A percentile compares a stretch with the other conserved stretches of the same genome.
Conservation (phyloP, 2,888 invertebrate species). For the Osedax frankpressi region DNA sequence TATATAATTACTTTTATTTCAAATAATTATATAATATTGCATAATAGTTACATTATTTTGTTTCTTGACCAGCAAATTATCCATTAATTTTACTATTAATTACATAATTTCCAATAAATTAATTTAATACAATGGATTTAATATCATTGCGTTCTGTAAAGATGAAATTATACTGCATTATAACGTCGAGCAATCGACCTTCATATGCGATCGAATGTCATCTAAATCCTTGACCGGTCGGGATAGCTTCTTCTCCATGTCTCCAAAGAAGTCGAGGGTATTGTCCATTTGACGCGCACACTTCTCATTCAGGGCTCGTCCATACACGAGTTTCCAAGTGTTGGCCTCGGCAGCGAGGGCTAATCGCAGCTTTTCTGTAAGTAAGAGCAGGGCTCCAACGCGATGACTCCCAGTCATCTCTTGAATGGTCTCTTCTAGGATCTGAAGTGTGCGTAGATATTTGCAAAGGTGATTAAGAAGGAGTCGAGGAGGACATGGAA, state of each 20-base stretch:
- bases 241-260: conserved; percentile 76
- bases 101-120: too few species aligned
- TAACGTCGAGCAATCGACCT: conserved; percentile 49
- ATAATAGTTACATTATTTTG: too few species aligned
- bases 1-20: too few species aligned
- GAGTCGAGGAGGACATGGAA: too few species aligned
- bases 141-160: too few species aligned
- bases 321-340: conserved; percentile 44
- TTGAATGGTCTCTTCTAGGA: conserved; percentile 43
- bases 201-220: conserved; percentile 84
- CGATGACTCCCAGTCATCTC: conserved; percentile 38
- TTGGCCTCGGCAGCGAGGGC: conserved; percentile 59
- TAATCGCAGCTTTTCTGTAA: conserved; percentile 57
- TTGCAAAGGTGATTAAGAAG: too few species aligned
- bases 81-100: too few species aligned
- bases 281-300: conserved; percentile 47
- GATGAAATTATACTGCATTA: neutral
- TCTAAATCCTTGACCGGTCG: conserved; percentile 76
- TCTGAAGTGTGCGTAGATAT: too few species aligned
- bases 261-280: conserved; percentile 71
- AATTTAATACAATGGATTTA: too few species aligned
- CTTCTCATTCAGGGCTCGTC: conserved; percentile 44
- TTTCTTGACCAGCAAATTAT: too few species aligned
- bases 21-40: too few species aligned
- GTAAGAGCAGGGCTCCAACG: conserved; percentile 42